phyloP scores from a whole-genome alignment of 2,113 vertebrate species.

The Bambusicola thoracicus region DNA sequence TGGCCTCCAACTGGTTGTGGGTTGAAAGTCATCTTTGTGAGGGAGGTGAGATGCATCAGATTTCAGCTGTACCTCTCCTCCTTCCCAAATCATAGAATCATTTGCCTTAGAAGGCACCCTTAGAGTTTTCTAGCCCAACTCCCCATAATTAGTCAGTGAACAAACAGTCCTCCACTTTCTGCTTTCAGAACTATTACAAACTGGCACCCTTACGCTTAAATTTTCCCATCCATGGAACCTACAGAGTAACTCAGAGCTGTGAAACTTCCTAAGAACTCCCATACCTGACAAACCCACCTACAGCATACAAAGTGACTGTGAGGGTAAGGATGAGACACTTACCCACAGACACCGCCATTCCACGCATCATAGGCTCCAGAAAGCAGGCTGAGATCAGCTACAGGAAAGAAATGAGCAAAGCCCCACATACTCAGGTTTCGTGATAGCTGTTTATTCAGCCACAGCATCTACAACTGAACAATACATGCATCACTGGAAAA shows the following conservation, averaged over 20 bases:
- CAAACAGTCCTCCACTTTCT: no score
- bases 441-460: conserved; percentile 10
- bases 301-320: rapidly evolving
- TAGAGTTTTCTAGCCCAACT: no score
- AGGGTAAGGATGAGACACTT: background rate
- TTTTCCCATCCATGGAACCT: background rate
- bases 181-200: no score
- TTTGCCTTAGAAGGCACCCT: no score
- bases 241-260: background rate
- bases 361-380: rapidly evolving
- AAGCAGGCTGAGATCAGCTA: background rate
- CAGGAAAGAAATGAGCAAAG: background rate
- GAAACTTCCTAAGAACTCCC: rapidly evolving
- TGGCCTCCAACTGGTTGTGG: background rate
- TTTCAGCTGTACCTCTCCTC: rapidly evolving
- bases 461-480: background rate
- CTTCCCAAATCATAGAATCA: no score
- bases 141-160: no score
- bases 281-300: background rate
- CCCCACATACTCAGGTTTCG: background rate
- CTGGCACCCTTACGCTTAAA: background rate
- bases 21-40: background rate
- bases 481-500: background rate
- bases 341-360: rapidly evolving
- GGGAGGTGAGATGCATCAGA: background rate